These are phyloP conservation scores for Pedicia rivosa DNA, from an alignment of 2,888 invertebrate genomes.

Conservation along the genomic window DNA sequence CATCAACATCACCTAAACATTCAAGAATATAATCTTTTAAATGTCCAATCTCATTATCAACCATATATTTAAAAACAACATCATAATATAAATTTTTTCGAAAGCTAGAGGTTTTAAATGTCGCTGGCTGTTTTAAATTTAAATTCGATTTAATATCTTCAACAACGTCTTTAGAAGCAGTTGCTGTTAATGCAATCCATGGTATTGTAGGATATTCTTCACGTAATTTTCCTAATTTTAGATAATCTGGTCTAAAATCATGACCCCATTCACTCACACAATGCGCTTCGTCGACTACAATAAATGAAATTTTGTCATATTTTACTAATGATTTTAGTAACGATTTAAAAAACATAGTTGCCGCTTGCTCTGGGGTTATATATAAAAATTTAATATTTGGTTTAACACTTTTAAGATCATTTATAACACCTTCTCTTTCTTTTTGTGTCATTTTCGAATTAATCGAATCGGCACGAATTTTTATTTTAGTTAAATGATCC, in stretches of 20 bases:
- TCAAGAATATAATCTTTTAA: conserved; percentile 55
- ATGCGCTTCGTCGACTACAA: conserved; percentile 95
- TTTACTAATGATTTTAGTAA: conserved; percentile 52
- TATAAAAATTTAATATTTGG: conserved; percentile 78
- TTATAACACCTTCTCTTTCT: conserved; percentile 61
- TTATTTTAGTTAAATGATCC: conserved; percentile 60
- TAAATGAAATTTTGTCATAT: conserved; percentile 65
- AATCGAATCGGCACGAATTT: conserved; percentile 72
- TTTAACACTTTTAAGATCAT: conserved; percentile 54
- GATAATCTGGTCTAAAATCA: conserved; percentile 90
- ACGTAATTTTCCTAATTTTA: conserved; percentile 64
- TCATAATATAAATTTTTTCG: conserved; percentile 91
- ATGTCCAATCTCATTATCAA: conserved; percentile 68
- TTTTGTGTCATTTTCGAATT: conserved; percentile 76
- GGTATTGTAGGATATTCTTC: conserved; percentile 48
- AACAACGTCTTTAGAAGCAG: conserved; percentile 65
- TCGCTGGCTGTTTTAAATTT: conserved; percentile 44
- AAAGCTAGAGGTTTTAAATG: conserved; percentile 78
- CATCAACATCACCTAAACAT: conserved; percentile 39
- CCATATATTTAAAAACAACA: conserved; percentile 71
- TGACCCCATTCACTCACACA: conserved; percentile 99
- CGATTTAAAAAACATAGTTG: conserved; percentile 55
- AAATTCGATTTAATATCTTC: conserved; percentile 69
- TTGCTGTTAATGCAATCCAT: conserved; percentile 91
- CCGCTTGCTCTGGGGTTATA: conserved; percentile 93